Base-by-base conservation (phyloP, 1,140 invertebrate species). In the Ruditapes philippinarum region DNA sequence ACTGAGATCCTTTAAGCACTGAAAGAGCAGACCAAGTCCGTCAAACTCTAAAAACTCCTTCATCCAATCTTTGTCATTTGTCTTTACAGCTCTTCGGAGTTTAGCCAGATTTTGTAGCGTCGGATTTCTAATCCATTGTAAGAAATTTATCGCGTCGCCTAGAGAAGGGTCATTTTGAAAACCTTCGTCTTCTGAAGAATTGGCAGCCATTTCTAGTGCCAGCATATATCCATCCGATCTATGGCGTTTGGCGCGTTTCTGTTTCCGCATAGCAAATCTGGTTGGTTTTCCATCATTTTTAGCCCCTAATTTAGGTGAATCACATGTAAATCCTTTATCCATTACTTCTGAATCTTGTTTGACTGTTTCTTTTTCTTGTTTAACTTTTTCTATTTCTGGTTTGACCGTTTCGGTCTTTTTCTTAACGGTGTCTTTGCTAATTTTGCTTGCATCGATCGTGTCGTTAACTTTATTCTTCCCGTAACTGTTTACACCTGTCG, bases 11-110 rank as follows among this genome's bases (percentile, higher is more conserved):
- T 96, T 95, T 87, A 97, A 90, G 54, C 95, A 95, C 87, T 96
- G 96, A 87, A 97, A 95, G 54, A 97, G 88, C 9, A 96, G 92
- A 12, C 95, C 95, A 36, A 95, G 83, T 5, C 94, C 94, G 81
- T 96, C 96, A 80, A 95, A 95, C 84, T 96, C 94, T 83, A 97
- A 86, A 90, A 97, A 97, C 31, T 96, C 96, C 68, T 94, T 90
- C 95, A 97, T 95, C 96, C 96, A 97, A 79, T 95, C 94, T 36
- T 94, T 81, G 84, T 95, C 94, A 76, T 94, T 95, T 40, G 91
- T 92, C 85, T 95, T 95, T 54, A 95, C 93, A 19, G 91, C 90
- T 65, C 92, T 92, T 17, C 94, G 87, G 25, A 95, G 87, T 78
- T 93, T 94, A 17, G 93, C 92, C 74, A 95, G 70, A 80, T 92